phyloP scores from a whole-genome alignment of 2,797 vertebrate species.

The Alcedo atthis region DNA sequence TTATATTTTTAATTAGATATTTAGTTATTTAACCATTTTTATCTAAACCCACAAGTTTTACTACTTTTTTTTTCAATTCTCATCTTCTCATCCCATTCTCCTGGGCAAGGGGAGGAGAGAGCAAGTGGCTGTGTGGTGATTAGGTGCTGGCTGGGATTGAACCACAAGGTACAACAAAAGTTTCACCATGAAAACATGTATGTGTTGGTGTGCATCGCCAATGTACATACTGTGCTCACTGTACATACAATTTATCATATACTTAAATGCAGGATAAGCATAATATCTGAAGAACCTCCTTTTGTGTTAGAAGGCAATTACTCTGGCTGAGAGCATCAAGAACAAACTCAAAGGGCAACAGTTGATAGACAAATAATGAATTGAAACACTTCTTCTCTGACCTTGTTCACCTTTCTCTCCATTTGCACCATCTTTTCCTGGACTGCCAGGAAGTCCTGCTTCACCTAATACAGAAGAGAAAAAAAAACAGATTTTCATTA shows the following conservation, averaged over 20 bases:
- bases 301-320: neutral
- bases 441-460: constrained; percentile 79
- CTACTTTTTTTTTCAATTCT: neutral
- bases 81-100: neutral
- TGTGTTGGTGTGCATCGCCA: neutral
- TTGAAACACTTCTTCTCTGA: constrained; percentile 62
- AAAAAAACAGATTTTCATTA: neutral
- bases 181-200: neutral
- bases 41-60: neutral
- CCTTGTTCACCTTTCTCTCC: constrained; percentile 89
- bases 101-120: neutral
- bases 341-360: neutral
- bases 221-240: neutral
- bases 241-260: neutral
- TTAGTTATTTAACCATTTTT: neutral
- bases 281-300: neutral
- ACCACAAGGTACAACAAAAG: neutral
- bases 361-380: neutral
- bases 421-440: constrained; percentile 81
- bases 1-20: neutral
- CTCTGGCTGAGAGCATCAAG: neutral
- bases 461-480: constrained; percentile 78
- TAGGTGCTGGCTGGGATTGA: neutral
- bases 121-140: neutral
- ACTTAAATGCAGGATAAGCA: neutral